A percentile compares a stretch with the other conserved stretches of the same genome.
These are phyloP conservation scores for Epinotia ramella DNA, from an alignment of 2,888 invertebrate genomes.

Conservation along the genomic window DNA sequence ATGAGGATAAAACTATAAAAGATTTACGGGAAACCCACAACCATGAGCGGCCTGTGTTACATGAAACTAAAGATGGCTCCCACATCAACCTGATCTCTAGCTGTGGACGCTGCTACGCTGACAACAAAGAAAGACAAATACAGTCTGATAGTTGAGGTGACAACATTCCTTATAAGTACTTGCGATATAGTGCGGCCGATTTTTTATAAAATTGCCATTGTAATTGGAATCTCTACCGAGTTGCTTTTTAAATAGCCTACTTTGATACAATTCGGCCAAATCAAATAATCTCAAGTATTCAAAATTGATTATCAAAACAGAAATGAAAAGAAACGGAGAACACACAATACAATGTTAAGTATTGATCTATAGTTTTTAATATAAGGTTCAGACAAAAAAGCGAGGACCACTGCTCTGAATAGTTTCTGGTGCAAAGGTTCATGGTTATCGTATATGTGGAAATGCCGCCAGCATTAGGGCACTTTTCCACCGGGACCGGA, in stretches of 20 bases:
- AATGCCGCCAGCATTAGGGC: too few relatives aligned
- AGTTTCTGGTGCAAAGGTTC: too few relatives aligned
- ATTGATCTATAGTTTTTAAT: not conserved
- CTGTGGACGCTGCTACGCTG: not conserved
- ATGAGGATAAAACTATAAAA: not conserved
- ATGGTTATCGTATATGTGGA: too few relatives aligned
- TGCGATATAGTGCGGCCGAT: too few relatives aligned
- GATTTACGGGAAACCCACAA: conserved; percentile 19
- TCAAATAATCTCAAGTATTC: not conserved
- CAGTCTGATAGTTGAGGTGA: not conserved
- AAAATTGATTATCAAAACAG: too few relatives aligned
- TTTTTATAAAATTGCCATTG: too few relatives aligned
- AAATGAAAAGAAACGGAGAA: not conserved
- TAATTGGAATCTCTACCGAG: too few relatives aligned
- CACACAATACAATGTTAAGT: not conserved
- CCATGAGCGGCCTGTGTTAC: conserved; percentile 11
- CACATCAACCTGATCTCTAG: not conserved
- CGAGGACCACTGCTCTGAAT: too few relatives aligned
- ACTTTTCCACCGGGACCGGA: too few relatives aligned
- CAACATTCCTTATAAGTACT: not conserved
- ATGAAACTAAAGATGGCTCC: not conserved
- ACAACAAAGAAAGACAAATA: not conserved
- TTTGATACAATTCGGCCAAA: too few relatives aligned
- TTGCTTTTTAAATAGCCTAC: too few relatives aligned
- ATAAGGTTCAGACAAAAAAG: too few relatives aligned